phyloP scores from a whole-genome alignment of 2,888 invertebrate species.

The Sympetrum striolatum region DNA sequence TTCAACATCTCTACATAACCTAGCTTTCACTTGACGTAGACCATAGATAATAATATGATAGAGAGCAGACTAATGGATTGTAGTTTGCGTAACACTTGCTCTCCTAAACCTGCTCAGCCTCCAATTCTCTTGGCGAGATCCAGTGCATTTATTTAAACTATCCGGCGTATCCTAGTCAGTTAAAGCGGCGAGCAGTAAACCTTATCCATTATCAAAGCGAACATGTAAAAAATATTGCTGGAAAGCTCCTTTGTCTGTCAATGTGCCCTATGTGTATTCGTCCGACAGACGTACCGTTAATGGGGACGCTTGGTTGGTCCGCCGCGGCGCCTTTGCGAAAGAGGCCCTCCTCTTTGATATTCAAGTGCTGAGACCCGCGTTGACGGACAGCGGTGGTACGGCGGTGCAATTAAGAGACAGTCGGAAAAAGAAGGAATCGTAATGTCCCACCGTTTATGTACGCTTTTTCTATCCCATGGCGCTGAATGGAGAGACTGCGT shows the following conservation, averaged over 20 bases:
- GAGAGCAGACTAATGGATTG: no score
- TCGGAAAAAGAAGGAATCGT: neutral
- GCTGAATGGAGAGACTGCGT: neutral
- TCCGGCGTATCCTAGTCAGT: neutral
- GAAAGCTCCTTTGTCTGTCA: neutral
- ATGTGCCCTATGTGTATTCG: neutral
- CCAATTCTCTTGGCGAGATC: neutral
- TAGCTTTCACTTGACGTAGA: no score
- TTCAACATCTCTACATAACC: no score
- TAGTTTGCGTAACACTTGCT: neutral
- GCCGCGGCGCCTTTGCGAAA: neutral
- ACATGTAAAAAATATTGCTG: neutral
- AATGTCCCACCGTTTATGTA: neutral
- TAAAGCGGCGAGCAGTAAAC: neutral
- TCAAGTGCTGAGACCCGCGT: neutral
- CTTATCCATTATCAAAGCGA: constrained; percentile 12
- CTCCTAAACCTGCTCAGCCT: neutral
- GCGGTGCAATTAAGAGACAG: constrained; percentile 19
- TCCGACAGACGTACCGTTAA: neutral
- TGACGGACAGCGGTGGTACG: constrained; percentile 15
- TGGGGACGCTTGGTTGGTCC: neutral
- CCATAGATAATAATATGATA: no score
- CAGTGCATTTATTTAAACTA: neutral
- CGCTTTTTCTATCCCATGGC: neutral
- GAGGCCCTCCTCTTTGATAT: neutral